Percentiles rank a stretch among this genome's conserved stretches.
phyloP scores from a whole-genome alignment of 2,113 vertebrate genomes.

The Rhabdomys dilectus region DNA sequence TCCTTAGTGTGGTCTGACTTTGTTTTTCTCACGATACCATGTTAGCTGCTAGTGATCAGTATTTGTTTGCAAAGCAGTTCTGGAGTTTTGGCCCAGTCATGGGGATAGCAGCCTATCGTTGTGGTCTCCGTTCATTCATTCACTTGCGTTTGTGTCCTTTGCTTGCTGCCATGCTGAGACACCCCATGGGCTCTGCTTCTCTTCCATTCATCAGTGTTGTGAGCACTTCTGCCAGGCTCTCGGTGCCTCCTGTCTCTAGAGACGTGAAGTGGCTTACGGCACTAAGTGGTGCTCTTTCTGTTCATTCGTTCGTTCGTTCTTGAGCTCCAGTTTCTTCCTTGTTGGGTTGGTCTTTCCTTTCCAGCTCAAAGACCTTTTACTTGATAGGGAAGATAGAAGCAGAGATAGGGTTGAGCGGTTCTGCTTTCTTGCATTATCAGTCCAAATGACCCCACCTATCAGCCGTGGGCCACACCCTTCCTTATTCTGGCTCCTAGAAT shows the following conservation, averaged over 20 bases:
- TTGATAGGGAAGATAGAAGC: conserved; percentile 23
- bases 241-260: background rate
- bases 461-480: background rate
- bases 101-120: background rate
- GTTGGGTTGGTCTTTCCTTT: conserved; percentile 24
- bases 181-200: background rate
- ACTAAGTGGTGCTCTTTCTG: background rate
- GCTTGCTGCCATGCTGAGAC: background rate
- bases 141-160: background rate
- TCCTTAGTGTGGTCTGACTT: background rate
- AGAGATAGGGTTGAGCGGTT: background rate
- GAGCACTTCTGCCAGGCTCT: background rate
- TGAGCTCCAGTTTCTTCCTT: conserved; percentile 38
- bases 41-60: background rate
- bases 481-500: conserved; percentile 43
- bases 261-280: background rate
- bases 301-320: background rate
- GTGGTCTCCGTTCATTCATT: background rate
- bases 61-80: background rate
- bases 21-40: background rate
- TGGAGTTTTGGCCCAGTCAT: background rate
- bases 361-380: conserved; percentile 55
- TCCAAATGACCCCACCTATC: background rate
- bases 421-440: conserved; percentile 68
- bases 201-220: background rate